Evolutionary conservation across 2,113 vertebrate species (phyloP).

Genomic region (Hippocampus mohnikei): DNA sequence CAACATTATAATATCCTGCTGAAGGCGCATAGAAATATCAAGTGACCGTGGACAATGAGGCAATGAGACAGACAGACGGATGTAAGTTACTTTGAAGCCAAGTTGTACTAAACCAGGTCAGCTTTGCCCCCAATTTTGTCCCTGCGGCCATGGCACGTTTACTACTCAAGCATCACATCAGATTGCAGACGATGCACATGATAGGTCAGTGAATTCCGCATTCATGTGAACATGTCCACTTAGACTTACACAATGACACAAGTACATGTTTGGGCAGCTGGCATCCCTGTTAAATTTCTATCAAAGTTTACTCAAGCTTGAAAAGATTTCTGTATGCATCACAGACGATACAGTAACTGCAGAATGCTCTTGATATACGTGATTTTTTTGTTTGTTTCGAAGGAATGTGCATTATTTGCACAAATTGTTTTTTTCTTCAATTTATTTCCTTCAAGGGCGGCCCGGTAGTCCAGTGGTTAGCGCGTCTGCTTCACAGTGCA

Average conservation of each 20-base stretch:
- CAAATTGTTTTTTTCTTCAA: not conserved
- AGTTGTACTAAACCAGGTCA: not conserved
- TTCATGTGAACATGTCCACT: constrained; percentile 10
- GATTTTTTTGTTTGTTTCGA: not conserved
- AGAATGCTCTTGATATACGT: not conserved
- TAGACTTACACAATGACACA: not conserved
- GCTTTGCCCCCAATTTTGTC: not conserved
- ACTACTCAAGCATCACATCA: not conserved
- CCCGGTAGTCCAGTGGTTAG: no score
- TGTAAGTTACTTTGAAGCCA: no score
- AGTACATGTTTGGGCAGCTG: constrained; percentile 7
- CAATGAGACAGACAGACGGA: no score
- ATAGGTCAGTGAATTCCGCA: constrained; percentile 20
- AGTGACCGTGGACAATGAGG: no score
- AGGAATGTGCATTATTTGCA: not conserved
- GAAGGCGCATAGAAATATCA: no score
- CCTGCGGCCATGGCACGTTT: not conserved
- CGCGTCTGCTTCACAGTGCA: no score
- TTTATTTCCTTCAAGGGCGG: constrained; percentile 3
- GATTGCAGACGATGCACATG: constrained; percentile 1
- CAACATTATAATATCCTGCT: no score
- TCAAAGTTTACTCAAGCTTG: not conserved
- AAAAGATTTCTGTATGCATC: not conserved
- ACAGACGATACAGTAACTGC: not conserved
- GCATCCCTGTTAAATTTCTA: not conserved